These are phyloP conservation scores for Emydocephalus ijimae DNA, from an alignment of 2,113 vertebrate species.

Conservation along the genomic window DNA sequence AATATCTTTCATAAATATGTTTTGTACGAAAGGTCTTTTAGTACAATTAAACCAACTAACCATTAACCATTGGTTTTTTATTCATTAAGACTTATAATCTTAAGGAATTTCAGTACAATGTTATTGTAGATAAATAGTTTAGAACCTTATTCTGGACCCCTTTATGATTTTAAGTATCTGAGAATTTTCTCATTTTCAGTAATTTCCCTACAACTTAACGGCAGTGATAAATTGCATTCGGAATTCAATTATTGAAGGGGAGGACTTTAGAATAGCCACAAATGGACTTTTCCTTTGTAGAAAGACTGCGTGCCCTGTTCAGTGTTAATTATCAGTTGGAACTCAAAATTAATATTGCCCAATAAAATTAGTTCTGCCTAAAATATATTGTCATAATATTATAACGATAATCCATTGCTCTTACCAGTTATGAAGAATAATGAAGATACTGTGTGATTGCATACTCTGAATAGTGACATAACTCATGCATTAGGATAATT, in stretches of 20 bases:
- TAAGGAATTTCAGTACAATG: background rate
- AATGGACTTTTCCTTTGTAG: background rate
- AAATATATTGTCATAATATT: background rate
- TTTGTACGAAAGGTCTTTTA: background rate
- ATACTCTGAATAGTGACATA: background rate
- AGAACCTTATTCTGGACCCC: background rate
- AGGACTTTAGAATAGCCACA: background rate
- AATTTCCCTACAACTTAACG: background rate
- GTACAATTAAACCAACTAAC: background rate
- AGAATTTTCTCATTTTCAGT: background rate
- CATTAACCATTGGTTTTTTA: background rate
- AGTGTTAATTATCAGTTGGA: background rate
- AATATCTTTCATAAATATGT: background rate
- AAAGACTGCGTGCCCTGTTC: background rate
- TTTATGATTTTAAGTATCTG: background rate
- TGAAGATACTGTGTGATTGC: background rate
- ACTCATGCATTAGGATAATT: background rate
- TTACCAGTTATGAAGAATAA: background rate
- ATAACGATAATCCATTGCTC: too few species aligned
- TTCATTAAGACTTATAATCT: background rate
- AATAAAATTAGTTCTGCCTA: background rate
- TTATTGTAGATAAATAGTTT: background rate
- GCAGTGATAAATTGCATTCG: background rate
- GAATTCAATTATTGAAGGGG: background rate
- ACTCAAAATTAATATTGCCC: background rate